phyloP scores from a whole-genome alignment of 2,888 invertebrate genomes.

The Serrognathus titanus region DNA sequence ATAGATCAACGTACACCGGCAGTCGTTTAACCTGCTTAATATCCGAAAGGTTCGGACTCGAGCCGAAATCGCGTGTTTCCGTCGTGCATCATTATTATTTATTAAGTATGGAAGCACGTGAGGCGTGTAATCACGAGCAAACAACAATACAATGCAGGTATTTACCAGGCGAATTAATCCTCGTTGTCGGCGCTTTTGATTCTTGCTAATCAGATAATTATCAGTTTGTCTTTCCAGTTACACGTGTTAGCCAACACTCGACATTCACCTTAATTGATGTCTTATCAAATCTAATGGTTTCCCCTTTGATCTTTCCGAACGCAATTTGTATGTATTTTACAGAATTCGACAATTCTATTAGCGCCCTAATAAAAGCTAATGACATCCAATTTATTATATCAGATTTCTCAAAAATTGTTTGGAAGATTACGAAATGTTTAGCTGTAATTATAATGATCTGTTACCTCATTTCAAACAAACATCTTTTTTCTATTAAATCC shows the following conservation, averaged over 20 bases:
- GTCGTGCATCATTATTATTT: slow-evolving; percentile 24
- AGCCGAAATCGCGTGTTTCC: slow-evolving; percentile 18
- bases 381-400: no score
- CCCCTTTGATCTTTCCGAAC: slow-evolving; percentile 33
- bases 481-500: no score
- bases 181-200: slow-evolving; percentile 40
- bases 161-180: slow-evolving; percentile 39
- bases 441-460: no score
- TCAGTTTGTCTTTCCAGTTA: slow-evolving; percentile 41
- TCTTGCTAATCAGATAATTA: slow-evolving; percentile 43
- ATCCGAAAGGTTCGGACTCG: background rate
- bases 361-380: no score
- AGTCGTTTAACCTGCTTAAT: background rate
- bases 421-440: no score
- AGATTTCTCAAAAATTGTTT: no score
- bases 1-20: background rate
- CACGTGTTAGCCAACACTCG: slow-evolving; percentile 41
- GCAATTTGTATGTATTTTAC: background rate
- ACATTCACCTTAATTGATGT: slow-evolving; percentile 38
- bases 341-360: no score
- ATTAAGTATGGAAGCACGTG: slow-evolving; percentile 25
- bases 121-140: slow-evolving; percentile 25
- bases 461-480: no score
- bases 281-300: slow-evolving; percentile 37
- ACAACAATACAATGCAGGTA: slow-evolving; percentile 37